Evolutionary conservation across 2,888 invertebrate genomes (phyloP), one percentile per base, ranked within the genome.

Genomic region (Mythimna lalbum): DNA sequence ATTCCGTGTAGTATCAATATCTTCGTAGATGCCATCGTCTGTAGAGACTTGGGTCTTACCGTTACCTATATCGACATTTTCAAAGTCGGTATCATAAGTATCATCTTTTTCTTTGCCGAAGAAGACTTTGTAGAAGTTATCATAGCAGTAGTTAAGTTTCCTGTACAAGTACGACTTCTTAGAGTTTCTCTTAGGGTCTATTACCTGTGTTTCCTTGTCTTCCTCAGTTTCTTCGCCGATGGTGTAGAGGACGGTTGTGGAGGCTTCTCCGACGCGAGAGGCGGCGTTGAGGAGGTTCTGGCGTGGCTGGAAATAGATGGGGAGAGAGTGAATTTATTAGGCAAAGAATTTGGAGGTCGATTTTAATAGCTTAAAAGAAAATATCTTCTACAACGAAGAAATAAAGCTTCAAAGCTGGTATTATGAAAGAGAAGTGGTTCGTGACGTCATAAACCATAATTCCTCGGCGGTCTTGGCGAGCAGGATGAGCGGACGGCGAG

Each of bases 221-320:
- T 98, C 97, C 19, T 97, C 97, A n/a, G 98, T 98, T 75, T 99
- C 99, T 88, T 99, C 99, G 21, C 98, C 98, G 91, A 99, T 99
- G 66, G 98, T 98, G 87, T 98, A 97, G 65, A 99, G 97, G 0
- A 99, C 98, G 87, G 98, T 98, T 61, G 99, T 98, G 72, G 99
- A 99, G 0, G 99, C 99, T 92, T 99, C 99, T 14, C 99, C 99
- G 60, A 99, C 99, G 77, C 98, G 97, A 19, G 99, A 99, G 0
- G 99, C 99, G 0, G 99, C 99, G 91, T 98, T 98, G 63, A 99
- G 97, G 47, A 99, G 96, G 90, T 97, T 98, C 94, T 99, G 99
- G 17, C 99, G 97, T 0, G 99, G 98, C 97, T 98, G 96, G 71
- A 93, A 92, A 17, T 9, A 36, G 59, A 69, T 47, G 7, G 23